Evolutionary conservation across 2,888 invertebrate species (phyloP), one percentile per base, ranked within the genome.

Genomic region (Rhopalosiphum nymphaeae): DNA sequence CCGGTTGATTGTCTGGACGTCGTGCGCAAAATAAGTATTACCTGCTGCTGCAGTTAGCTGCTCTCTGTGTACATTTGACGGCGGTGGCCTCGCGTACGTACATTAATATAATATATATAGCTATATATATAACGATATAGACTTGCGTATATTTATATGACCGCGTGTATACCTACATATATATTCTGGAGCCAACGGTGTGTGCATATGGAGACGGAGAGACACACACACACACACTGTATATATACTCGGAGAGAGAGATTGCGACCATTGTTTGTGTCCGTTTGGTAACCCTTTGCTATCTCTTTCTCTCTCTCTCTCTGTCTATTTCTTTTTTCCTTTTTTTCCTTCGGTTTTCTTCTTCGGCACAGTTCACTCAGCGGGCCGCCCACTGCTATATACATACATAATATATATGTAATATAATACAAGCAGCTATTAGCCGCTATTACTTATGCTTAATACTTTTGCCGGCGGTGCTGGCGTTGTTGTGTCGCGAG

Each of bases 401-500:
- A 84, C 25, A 42, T 42, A 44, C 44, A 84, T 84, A 84, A 84
- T 84, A 84, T 84, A 84, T 26, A 85, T 44, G 42, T 85, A 85
- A 61, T 85, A 67, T 36, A 36, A 86, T 46, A 46, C 44, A 46
- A 13, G 44, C 44, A 4, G 46, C 86, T 46, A 86, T 86, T 13
- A 49, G 46, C 46, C 29, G 36, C 78, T 78, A 78, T 78, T 78
- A 36, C 78, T 78, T 78, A 61, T 29, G 42, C 78, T 78, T 36
- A 78, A 78, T 78, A 36, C 78, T 78, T 78, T 78, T 88, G 21
- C 53, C 36, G 21, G n/a, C 21, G 49, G n/a, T 88, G 36, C 21
- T 86, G 53, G n/a, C n/a, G 87, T 21, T 87, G 87, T 46, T 87
- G 29, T 46, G 87, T 87, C 49, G 86, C 88, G 49, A 16, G 57